Base-by-base conservation (phyloP, 2,113 vertebrate genomes). In the Lepisosteus osseus region DNA sequence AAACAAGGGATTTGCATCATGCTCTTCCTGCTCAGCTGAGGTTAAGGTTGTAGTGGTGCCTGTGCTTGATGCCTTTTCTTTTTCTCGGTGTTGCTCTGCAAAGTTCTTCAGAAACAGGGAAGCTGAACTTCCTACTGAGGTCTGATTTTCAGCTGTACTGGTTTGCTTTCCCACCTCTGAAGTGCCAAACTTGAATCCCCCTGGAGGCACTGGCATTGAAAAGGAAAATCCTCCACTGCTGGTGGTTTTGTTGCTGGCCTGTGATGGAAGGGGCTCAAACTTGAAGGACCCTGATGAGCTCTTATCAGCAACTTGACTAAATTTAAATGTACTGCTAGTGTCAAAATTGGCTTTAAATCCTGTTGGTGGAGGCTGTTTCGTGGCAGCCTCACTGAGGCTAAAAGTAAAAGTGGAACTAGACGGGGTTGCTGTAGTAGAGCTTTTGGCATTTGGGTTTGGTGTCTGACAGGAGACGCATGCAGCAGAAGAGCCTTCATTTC, bases 121-220 rank as follows among this genome's bases (percentile, higher is more conserved):
- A 40, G 87, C 85, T 55, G 90, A 79, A 65, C 66, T 72, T 8
- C 87, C 80, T 76, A 84, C 79, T 40, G 77, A 67, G 6, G 70
- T 56, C 59, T 84, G 82, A 67, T 75, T 74, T 40, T 83, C 85
- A 57, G 70, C 4, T 29, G 68, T 61, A 64, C 80, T 64, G 1
- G 74, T 65, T 71, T 84, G 90, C 70, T 89, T 87, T 74, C 14
- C 79, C 13, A 86, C 5, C 0, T 95, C 95, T 67, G 90, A 86
- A 87, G 94, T 89, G 15, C 95, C 96, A 92, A 99, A 99, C 76
- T 94, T 97, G 83, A 96, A 96, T 5, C 90, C 92, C 44, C 72
- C 80, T 67, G 82, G 3, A 77, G 90, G 15, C 14, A 63, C 76
- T 47, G 91, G 85, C 80, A 92, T 82, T 68, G 94, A 87, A 86